Percentiles rank a stretch among this genome's conserved stretches.
Conservation (phyloP, 2,888 invertebrate species). For the Rosalia funebris region DNA sequence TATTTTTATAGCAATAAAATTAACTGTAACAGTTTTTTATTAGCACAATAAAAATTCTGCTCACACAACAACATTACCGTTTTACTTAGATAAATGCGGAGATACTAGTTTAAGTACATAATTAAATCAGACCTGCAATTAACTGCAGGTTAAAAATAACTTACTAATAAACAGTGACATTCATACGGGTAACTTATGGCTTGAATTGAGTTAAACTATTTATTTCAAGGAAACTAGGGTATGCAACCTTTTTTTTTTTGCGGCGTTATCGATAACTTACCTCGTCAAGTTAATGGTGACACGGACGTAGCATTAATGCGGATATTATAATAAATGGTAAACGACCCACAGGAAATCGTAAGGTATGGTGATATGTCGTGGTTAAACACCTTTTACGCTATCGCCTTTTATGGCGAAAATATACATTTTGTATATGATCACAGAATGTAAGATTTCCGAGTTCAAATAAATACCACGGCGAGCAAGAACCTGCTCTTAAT, state of each 20-base stretch:
- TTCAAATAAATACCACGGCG: too few species aligned
- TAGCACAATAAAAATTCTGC: conserved; percentile 9
- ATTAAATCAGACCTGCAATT: conserved; percentile 22
- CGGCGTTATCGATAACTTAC: conserved; percentile 16
- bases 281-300: conserved; percentile 9
- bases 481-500: too few species aligned
- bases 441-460: too few species aligned
- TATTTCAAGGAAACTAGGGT: background rate
- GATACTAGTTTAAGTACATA: conserved; percentile 15
- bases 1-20: background rate
- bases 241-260: background rate
- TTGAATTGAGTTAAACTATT: conserved; percentile 3
- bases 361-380: background rate
- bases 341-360: conserved; percentile 15
- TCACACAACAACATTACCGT: conserved; percentile 7
- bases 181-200: conserved; percentile 10
- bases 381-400: conserved; percentile 6
- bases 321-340: background rate
- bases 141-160: conserved; percentile 14
- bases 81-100: conserved; percentile 15
- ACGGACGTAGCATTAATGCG: background rate
- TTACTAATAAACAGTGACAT: conserved; percentile 8
- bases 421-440: too few species aligned
- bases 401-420: too few species aligned
- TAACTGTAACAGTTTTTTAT: background rate